These are phyloP conservation scores for Germaria angustata DNA, from an alignment of 2,888 invertebrate genomes.

Conservation along the genomic window DNA sequence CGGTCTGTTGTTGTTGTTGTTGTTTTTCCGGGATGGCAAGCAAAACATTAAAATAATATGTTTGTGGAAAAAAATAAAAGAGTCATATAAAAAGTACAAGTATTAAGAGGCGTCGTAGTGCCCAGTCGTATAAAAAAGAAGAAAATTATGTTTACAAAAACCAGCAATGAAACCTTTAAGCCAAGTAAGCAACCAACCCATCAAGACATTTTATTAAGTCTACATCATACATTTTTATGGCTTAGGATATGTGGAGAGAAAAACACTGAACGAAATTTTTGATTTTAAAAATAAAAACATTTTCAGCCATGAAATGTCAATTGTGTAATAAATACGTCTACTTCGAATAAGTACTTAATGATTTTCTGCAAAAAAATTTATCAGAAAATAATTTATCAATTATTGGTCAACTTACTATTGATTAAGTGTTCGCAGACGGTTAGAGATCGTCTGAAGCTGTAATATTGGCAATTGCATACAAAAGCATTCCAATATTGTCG, in stretches of 20 bases:
- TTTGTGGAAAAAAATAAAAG: conserved; percentile 12
- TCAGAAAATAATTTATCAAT: too few relatives aligned
- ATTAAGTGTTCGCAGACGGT: too few relatives aligned
- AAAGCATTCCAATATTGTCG: too few relatives aligned
- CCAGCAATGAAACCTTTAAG: conserved; percentile 15
- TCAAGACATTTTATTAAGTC: conserved; percentile 59
- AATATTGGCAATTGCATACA: too few relatives aligned
- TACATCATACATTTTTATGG: conserved; percentile 25
- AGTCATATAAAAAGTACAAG: conserved; percentile 38
- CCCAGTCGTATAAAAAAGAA: conserved; percentile 43
- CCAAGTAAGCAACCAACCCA: conserved; percentile 43
- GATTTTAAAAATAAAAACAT: too few relatives aligned
- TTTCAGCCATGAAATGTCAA: too few relatives aligned
- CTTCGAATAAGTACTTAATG: too few relatives aligned
- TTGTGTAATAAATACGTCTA: too few relatives aligned
- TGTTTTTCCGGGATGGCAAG: conserved; percentile 1
- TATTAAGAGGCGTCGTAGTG: conserved; percentile 59
- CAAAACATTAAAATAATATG: conserved; percentile 36
- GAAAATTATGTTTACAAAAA: not conserved
- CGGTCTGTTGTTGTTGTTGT: not conserved
- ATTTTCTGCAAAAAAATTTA: too few relatives aligned
- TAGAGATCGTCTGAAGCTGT: too few relatives aligned
- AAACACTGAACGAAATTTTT: not conserved
- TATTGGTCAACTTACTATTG: too few relatives aligned
- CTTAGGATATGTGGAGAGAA: not conserved